Percentiles rank a stretch among this genome's conserved stretches.
Evolutionary conservation across 2,797 vertebrate genomes (phyloP).

Genomic region (Rhinogobio ventralis): DNA sequence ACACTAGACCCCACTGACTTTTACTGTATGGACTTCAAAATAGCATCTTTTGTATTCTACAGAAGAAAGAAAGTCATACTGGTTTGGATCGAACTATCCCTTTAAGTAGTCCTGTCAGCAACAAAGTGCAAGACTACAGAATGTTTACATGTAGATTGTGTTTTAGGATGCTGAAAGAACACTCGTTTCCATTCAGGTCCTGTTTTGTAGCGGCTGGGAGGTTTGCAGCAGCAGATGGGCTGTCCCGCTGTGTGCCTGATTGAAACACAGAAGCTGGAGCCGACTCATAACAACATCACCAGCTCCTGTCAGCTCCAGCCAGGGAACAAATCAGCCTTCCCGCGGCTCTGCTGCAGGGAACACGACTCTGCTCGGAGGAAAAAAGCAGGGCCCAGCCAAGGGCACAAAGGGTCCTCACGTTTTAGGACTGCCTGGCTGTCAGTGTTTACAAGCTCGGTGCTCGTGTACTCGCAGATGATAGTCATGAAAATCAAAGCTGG

Average conservation of each 20-base stretch:
- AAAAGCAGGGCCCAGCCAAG: conserved; percentile 61
- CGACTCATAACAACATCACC: conserved; percentile 93
- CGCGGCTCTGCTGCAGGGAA: conserved; percentile 79
- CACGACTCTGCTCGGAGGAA: conserved; percentile 63
- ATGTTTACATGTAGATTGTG: background rate
- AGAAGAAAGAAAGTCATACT: background rate
- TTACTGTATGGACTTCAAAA: background rate
- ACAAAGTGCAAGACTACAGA: background rate
- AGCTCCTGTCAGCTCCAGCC: conserved; percentile 78
- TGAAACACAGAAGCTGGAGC: conserved; percentile 94
- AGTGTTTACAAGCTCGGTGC: conserved; percentile 31
- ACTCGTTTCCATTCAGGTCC: conserved; percentile 64
- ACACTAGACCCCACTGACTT: background rate
- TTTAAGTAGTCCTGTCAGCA: background rate
- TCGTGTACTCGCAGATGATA: conserved; percentile 21
- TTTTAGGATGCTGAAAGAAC: conserved; percentile 37
- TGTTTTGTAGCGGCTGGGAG: conserved; percentile 79
- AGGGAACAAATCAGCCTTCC: conserved; percentile 91
- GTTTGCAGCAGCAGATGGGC: conserved; percentile 91
- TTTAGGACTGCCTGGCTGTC: conserved; percentile 39
- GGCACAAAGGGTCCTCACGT: conserved; percentile 33
- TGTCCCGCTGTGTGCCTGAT: conserved; percentile 91
- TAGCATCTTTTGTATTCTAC: background rate
- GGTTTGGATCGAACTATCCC: background rate
- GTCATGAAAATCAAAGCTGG: conserved; percentile 22